These are phyloP conservation scores for Athene noctua DNA, from an alignment of 2,113 vertebrate species.

Conservation along the genomic window DNA sequence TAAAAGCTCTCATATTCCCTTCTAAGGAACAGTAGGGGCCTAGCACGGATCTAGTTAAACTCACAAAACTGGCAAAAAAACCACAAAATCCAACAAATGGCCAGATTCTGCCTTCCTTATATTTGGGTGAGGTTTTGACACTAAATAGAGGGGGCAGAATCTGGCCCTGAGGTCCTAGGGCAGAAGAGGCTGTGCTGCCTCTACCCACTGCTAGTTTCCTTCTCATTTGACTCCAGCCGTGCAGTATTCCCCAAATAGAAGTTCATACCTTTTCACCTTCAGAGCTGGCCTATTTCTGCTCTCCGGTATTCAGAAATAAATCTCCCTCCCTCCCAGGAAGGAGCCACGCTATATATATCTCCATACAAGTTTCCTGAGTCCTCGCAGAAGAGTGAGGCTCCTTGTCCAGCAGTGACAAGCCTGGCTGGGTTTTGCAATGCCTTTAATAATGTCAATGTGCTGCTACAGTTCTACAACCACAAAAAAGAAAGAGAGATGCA, in stretches of 20 bases:
- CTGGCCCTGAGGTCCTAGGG: neutral
- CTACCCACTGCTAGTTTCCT: neutral
- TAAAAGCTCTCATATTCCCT: neutral
- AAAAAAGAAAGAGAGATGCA: fast-evolving
- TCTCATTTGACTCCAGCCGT: neutral
- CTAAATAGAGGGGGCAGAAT: neutral
- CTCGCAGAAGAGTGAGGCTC: neutral
- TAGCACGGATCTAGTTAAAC: neutral
- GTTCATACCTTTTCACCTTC: slow-evolving; percentile 56
- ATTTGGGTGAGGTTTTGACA: neutral
- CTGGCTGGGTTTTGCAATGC: neutral
- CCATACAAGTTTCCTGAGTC: neutral
- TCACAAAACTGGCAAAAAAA: neutral
- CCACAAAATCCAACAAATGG: neutral
- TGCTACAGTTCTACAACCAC: neutral
- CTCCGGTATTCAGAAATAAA: slow-evolving; percentile 23
- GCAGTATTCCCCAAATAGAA: slow-evolving; percentile 15
- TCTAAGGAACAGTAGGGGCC: fast-evolving
- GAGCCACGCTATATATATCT: slow-evolving; percentile 15
- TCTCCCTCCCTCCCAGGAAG: slow-evolving; percentile 8
- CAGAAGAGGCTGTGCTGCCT: neutral
- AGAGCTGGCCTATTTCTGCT: slow-evolving; percentile 28
- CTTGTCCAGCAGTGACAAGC: neutral
- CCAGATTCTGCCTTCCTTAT: neutral
- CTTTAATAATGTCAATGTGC: neutral